phyloP scores from a whole-genome alignment of 2,888 invertebrate genomes.

The Liposcelis brunnea region DNA sequence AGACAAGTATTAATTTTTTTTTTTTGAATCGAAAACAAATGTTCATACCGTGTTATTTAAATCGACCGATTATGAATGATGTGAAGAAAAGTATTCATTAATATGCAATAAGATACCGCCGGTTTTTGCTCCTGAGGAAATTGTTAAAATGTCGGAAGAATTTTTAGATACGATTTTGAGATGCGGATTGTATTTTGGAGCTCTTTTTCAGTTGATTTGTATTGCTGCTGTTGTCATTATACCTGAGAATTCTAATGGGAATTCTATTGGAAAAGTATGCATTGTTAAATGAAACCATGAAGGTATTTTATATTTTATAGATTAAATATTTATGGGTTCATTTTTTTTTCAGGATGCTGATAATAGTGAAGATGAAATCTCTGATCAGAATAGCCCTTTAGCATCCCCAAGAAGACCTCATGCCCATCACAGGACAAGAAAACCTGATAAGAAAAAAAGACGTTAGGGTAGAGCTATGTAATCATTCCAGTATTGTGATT shows the following conservation, averaged over 20 bases:
- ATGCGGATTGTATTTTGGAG: conserved; percentile 19
- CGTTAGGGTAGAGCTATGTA: no score
- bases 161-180: conserved; percentile 16
- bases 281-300: not conserved
- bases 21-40: no score
- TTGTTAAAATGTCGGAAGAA: conserved; percentile 5
- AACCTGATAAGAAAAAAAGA: conserved; percentile 25
- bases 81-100: no score
- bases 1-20: no score
- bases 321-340: not conserved
- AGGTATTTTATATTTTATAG: not conserved
- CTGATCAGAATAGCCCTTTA: conserved; percentile 24
- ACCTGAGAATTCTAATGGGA: conserved; percentile 16
- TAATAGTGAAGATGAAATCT: conserved; percentile 23
- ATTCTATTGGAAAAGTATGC: conserved; percentile 11
- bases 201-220: conserved; percentile 20
- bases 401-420: conserved; percentile 21
- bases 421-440: conserved; percentile 22
- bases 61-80: no score
- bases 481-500: no score
- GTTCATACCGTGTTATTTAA: no score
- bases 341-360: conserved; percentile 20
- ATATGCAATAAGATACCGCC: no score
- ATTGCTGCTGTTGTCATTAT: conserved; percentile 19
- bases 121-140: no score